Conservation (phyloP, 2,113 vertebrate genomes). For the Colinus virginianus region DNA sequence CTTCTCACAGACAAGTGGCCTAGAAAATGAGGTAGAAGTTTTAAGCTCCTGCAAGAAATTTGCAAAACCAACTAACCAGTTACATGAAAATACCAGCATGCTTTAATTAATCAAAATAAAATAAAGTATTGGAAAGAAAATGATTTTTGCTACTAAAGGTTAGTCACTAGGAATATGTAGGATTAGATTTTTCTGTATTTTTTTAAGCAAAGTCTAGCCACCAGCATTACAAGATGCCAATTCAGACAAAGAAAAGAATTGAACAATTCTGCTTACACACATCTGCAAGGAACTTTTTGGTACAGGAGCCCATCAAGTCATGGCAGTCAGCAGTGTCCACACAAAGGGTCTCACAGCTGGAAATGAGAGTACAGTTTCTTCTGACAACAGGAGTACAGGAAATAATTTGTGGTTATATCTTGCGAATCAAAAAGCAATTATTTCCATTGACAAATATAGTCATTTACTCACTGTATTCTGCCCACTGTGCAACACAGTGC, state of each 20-base stretch:
- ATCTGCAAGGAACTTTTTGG: not conserved
- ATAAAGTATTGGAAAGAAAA: not conserved
- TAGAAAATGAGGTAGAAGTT: not conserved
- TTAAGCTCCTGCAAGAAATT: not conserved
- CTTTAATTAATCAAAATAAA: not conserved
- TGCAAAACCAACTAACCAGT: not conserved
- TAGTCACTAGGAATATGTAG: accelerated
- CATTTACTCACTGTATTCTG: not conserved
- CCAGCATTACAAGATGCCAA: not conserved
- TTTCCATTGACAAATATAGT: not conserved
- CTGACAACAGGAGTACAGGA: not conserved
- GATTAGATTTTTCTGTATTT: not conserved
- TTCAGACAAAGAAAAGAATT: not conserved
- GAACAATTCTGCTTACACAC: not conserved
- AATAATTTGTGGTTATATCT: not conserved
- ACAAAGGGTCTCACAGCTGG: not conserved
- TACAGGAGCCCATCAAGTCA: not conserved
- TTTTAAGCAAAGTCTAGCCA: not conserved
- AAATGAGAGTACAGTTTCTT: not conserved
- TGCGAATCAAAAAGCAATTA: not conserved
- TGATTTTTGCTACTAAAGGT: not conserved
- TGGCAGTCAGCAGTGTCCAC: not conserved
- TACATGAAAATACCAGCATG: accelerated
- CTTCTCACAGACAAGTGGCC: not conserved
- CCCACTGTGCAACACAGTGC: not conserved